These are phyloP conservation scores for Mormyrus iriodes DNA, from an alignment of 2,113 vertebrate genomes.

Conservation along the genomic window DNA sequence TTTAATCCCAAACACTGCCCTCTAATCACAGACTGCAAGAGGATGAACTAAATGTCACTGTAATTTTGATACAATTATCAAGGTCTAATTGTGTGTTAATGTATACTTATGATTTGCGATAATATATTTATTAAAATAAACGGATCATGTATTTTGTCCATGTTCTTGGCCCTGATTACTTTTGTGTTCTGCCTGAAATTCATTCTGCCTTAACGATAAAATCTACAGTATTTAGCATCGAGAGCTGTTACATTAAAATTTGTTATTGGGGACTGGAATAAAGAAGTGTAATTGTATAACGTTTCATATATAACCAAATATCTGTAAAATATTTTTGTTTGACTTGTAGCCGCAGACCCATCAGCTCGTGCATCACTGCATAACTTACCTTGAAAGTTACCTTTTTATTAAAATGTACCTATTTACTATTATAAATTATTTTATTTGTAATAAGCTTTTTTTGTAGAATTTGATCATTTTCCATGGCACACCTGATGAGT, in stretches of 20 bases:
- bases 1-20: not conserved
- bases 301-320: not conserved
- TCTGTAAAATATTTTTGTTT: too few species aligned
- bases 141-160: not conserved
- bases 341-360: not conserved
- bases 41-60: not conserved
- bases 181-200: not conserved
- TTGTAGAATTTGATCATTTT: not conserved
- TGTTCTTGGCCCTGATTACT: not conserved
- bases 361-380: not conserved
- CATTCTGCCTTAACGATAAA: not conserved
- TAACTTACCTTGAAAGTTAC: not conserved
- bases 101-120: not conserved
- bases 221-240: not conserved
- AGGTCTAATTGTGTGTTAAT: not conserved
- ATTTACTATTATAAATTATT: not conserved
- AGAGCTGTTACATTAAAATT: not conserved
- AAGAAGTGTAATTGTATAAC: not conserved
- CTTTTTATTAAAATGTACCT: not conserved
- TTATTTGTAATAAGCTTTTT: not conserved
- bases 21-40: not conserved
- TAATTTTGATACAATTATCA: not conserved
- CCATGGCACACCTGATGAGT: too few species aligned
- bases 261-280: not conserved
- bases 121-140: not conserved